Evolutionary conservation across 2,797 vertebrate species (phyloP), one percentile per base, ranked within the genome.

Genomic region (Adrianichthys oophorus): DNA sequence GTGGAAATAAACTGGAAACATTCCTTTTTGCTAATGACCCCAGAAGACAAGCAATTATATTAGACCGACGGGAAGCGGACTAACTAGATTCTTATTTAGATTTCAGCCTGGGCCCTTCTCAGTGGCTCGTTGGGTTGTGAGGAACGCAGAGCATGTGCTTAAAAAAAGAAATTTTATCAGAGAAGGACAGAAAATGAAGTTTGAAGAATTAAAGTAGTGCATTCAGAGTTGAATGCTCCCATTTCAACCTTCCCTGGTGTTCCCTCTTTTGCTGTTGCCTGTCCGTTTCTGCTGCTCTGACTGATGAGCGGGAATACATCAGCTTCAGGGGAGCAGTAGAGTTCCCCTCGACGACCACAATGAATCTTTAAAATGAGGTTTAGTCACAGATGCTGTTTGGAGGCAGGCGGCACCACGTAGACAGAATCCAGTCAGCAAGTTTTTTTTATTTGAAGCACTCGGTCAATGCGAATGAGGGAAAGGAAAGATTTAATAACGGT

Each of bases 11-110:
- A 70, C 62, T 52, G 53, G 65, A 70, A 75, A 73, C 76, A 81
- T 80, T 86, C 69, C 68, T 63, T 62, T 60, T 65, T 78, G 70
- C 54, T 80, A 89, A 89, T 85, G 85, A 82, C 70, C 83, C 70
- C 62, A 68, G 81, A 72, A 74, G 71, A 54, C 61, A 68, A 72
- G 75, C 72, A 81, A 78, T 89, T 85, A 84, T 71, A 67, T 72
- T 15, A 46, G 54, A 69, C 64, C 87, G 62, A 69, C 61, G 41
- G 80, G 82, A 82, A 85, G 58, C 52, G 50, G 71, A 59, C 69
- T 78, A 66, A 75, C 62, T 47, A 77, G 74, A 86, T 85, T 85
- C 85, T 66, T 75, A 82, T 90, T 84, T 76, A 83, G 82, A 88
- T 87, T 66, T 72, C 68, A 68, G 65, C 76, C 59, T 65, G 58